phyloP scores from a whole-genome alignment of 2,113 vertebrate species.

The Hippopotamus amphibius region DNA sequence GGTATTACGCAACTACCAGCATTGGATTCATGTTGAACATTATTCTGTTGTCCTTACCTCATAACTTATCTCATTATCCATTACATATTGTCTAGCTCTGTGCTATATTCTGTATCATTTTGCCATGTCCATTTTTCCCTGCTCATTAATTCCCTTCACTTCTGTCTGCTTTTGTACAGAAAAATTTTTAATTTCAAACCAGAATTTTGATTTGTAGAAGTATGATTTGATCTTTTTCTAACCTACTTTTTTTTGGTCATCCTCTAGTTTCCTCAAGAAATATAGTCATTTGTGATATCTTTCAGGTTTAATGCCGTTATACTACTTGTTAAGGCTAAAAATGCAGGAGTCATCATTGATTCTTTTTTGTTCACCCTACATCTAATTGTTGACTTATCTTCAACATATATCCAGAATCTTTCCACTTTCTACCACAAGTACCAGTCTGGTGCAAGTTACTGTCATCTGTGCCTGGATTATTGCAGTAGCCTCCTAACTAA shows the following conservation, averaged over 20 bases:
- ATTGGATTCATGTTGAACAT: not conserved
- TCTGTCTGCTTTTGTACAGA: not conserved
- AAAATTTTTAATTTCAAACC: not conserved
- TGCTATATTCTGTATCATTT: not conserved
- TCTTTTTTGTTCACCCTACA: not conserved
- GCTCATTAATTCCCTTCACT: not conserved
- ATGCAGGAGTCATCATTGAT: not conserved
- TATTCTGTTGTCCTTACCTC: not conserved
- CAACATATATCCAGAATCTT: not conserved
- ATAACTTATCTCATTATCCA: not conserved
- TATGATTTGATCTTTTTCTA: not conserved
- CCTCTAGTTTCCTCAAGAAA: not conserved
- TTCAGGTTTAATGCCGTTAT: not conserved
- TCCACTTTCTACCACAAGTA: not conserved
- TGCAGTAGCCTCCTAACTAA: not conserved
- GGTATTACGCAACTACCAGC: not conserved
- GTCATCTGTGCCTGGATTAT: not conserved
- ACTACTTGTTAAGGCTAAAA: not conserved
- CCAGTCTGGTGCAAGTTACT: not conserved
- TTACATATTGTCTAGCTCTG: not conserved
- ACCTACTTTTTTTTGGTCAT: not conserved
- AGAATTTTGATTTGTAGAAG: not conserved
- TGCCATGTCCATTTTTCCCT: not conserved
- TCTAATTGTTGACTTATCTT: not conserved
- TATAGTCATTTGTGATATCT: not conserved